phyloP scores from a whole-genome alignment of 2,113 vertebrate genomes.

The Silurus glanis region DNA sequence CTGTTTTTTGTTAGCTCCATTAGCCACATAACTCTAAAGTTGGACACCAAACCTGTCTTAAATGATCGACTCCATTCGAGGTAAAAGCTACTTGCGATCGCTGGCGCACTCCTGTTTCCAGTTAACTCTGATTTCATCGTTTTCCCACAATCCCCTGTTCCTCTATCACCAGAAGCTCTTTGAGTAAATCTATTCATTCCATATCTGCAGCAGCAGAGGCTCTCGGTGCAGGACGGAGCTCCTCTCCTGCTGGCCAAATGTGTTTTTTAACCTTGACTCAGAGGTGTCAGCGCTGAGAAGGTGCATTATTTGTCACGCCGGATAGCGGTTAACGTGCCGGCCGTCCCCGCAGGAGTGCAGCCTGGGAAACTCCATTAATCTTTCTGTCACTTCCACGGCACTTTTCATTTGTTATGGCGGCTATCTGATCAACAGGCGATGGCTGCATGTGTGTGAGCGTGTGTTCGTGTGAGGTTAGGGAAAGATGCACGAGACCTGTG shows the following conservation, averaged over 20 bases:
- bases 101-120: conserved; percentile 69
- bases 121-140: conserved; percentile 64
- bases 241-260: conserved; percentile 65
- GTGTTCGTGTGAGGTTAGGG: conserved; percentile 13
- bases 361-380: conserved; percentile 93
- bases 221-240: conserved; percentile 55
- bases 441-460: conserved; percentile 14
- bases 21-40: neutral
- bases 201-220: conserved; percentile 56
- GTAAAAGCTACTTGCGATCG: conserved; percentile 40
- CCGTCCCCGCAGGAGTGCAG: conserved; percentile 78
- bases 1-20: neutral
- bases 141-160: conserved; percentile 39
- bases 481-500: neutral
- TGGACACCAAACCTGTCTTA: neutral
- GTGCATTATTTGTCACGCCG: conserved; percentile 91
- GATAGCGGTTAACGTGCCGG: conserved; percentile 81
- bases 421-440: conserved; percentile 85
- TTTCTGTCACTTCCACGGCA: conserved; percentile 90
- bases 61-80: neutral
- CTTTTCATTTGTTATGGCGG: conserved; percentile 90
- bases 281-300: conserved; percentile 82
- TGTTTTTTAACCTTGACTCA: conserved; percentile 92
- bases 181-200: conserved; percentile 65
- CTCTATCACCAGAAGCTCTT: conserved; percentile 34